phyloP scores from a whole-genome alignment of 2,888 invertebrate species.

The Harpalus rubripes region DNA sequence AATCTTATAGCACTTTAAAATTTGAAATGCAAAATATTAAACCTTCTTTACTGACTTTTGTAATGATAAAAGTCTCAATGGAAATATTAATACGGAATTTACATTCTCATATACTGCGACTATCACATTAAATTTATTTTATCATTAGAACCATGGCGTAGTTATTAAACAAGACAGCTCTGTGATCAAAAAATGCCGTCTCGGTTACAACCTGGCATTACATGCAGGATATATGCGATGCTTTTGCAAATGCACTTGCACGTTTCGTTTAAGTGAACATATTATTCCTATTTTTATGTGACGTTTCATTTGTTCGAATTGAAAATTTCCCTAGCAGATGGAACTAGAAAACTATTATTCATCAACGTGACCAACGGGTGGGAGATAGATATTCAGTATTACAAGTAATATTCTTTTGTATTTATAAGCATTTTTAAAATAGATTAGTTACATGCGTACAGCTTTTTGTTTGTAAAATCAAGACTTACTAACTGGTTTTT shows the following conservation, averaged over 20 bases:
- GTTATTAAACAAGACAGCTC: conserved; percentile 38
- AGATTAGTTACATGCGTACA: conserved; percentile 26
- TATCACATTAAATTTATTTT: conserved; percentile 24
- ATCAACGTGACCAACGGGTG: conserved; percentile 23
- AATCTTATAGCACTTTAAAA: too few species aligned
- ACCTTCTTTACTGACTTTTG: too few species aligned
- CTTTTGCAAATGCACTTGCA: conserved; percentile 50
- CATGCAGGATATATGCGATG: conserved; percentile 35
- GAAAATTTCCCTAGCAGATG: conserved; percentile 30
- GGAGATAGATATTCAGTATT: neutral
- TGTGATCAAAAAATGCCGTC: conserved; percentile 35
- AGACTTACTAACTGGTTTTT: too few species aligned
- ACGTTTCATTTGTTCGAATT: conserved; percentile 59
- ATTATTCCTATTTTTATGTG: conserved; percentile 60
- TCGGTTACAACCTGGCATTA: conserved; percentile 25
- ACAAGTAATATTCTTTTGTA: conserved; percentile 33
- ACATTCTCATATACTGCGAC: neutral
- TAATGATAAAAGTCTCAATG: neutral
- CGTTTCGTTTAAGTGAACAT: conserved; percentile 53
- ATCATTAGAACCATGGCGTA: conserved; percentile 22
- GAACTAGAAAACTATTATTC: conserved; percentile 28
- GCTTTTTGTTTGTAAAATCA: neutral
- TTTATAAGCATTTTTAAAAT: conserved; percentile 20
- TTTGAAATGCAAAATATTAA: too few species aligned
- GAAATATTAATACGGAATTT: neutral